phyloP scores from a whole-genome alignment of 1,140 invertebrate species.

The Mizuhopecten yessoensis region DNA sequence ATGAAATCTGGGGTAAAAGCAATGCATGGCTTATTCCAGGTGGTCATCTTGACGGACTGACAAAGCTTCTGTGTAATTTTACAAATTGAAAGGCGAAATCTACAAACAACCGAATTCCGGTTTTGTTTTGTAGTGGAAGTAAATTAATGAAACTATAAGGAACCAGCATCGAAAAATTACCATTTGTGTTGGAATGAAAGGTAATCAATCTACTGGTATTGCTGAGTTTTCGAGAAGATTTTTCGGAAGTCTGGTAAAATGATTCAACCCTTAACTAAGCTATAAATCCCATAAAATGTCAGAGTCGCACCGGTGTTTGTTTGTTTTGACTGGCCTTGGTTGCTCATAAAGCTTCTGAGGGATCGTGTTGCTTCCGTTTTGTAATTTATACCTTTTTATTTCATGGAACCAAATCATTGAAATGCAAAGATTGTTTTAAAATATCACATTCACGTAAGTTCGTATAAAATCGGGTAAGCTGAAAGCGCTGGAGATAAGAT shows the following conservation, averaged over 20 bases:
- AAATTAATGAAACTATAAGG: neutral
- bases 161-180: neutral
- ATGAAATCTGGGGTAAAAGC: neutral
- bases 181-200: neutral
- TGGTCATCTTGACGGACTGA: neutral
- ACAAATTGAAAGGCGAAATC: neutral
- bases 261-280: neutral
- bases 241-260: neutral
- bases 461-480: too few species aligned
- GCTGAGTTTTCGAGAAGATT: neutral
- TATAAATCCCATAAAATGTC: slow-evolving; percentile 14
- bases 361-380: neutral
- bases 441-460: too few species aligned
- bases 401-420: neutral
- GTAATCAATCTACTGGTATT: neutral
- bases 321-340: neutral
- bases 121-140: neutral
- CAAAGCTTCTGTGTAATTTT: neutral
- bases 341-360: neutral
- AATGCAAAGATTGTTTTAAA: too few species aligned
- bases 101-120: neutral
- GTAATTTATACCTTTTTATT: neutral
- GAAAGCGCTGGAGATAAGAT: too few species aligned
- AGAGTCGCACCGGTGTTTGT: neutral
- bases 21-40: neutral